Base-by-base conservation (phyloP, 1,140 invertebrate species). In the Bombus pyrosoma region DNA sequence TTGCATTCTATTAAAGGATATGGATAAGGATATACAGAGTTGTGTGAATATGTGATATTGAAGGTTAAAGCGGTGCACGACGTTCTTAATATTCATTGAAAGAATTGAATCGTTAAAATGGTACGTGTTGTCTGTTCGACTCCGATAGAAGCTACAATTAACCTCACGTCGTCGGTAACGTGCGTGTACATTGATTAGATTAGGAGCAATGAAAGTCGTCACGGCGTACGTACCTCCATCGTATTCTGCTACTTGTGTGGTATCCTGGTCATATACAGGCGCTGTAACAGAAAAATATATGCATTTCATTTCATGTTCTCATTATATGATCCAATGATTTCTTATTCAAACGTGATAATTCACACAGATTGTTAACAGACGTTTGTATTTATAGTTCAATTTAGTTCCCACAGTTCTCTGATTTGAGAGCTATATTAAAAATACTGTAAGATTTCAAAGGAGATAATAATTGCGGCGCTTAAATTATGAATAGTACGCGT, bases 241-340 rank as follows among this genome's bases (percentile, higher is more conserved):
- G 90, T 93, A 94, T 85, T 95, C 95, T 57, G 94, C 93, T 57
- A 95, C 85, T 88, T 95, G 92, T 89, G 94, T 95, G 76, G 93
- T 93, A 91, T 95, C 93, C 69, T 94, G 92, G 86, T 95, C 95
- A 85, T 94, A 91, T 81, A 95, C 93, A 86, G 95, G 95, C n/a
- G 95, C 95, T 95, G 92, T 75, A 94, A 95, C 90, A 86, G 83
- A 94, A 91, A 80, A 83, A 43, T 43, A 72, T 25, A 59, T 3
- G 13, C 3, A 5, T 75, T 69, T 83, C 72, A 81, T 75, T 81
- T 9, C 5, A 9, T 62, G 2, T 34, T 8, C 25, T 8, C 28
- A 73, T 68, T 28, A 18, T 47, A 39, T 12, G 4, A 71, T 57
- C 12, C 5, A 80, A 10, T 53, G 47, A 53, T 22, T 22, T 53